Percentiles rank a stretch among this genome's conserved stretches.
phyloP scores from a whole-genome alignment of 2,888 invertebrate species.

The Aproaerema taeniolella region DNA sequence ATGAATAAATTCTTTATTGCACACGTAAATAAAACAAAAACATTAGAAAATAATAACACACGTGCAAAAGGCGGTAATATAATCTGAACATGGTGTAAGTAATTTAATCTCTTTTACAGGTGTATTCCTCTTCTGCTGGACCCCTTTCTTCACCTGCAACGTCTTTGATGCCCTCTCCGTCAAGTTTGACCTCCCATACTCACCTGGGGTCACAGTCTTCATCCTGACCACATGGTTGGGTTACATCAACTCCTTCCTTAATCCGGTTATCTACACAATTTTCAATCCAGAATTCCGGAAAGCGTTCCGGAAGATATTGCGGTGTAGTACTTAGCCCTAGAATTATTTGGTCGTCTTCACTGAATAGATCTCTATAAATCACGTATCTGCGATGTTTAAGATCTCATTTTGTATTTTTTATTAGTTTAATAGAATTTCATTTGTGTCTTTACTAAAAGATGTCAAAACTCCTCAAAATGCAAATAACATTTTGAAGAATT shows the following conservation, averaged over 20 bases:
- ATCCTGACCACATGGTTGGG: conserved; percentile 98
- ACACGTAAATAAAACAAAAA: too few relatives aligned
- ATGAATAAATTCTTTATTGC: too few relatives aligned
- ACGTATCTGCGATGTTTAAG: too few relatives aligned
- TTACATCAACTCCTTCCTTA: conserved; percentile 97
- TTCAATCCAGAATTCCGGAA: conserved; percentile 98
- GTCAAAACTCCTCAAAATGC: not conserved
- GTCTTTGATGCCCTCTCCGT: conserved; percentile 98
- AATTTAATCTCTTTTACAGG: conserved; percentile 80
- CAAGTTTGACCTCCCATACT: conserved; percentile 86
- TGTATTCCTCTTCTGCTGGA: conserved; percentile 98
- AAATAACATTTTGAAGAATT: too few relatives aligned
- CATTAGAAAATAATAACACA: too few relatives aligned
- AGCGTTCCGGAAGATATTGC: conserved; percentile 96
- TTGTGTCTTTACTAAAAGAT: not conserved
- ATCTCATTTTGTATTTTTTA: too few relatives aligned
- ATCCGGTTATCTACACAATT: conserved; percentile 96
- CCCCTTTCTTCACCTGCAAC: conserved; percentile 99
- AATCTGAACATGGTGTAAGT: too few relatives aligned
- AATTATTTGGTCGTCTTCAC: conserved; percentile 66
- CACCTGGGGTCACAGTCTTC: conserved; percentile 92
- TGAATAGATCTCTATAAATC: conserved; percentile 44
- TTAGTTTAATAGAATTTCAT: not conserved
- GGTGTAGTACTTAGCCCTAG: conserved; percentile 77
- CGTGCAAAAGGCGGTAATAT: too few relatives aligned